phyloP scores from a whole-genome alignment of 2,888 invertebrate genomes.

The Drosophila affinis region DNA sequence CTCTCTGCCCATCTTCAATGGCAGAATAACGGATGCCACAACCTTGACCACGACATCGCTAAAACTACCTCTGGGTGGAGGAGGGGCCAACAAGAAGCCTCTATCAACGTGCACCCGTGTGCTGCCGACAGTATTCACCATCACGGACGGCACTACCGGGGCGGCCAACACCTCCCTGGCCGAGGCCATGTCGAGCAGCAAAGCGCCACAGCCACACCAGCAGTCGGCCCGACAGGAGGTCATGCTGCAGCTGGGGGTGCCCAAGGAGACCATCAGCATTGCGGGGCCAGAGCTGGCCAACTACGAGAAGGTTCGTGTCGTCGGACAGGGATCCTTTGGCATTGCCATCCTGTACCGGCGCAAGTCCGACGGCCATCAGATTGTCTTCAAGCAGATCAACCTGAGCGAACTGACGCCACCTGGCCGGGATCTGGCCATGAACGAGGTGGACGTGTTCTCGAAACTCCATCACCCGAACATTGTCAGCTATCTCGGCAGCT shows the following conservation, averaged over 20 bases:
- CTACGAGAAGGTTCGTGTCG: slow-evolving; percentile 82
- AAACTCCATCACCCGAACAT: slow-evolving; percentile 90
- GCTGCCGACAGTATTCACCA: slow-evolving; percentile 75
- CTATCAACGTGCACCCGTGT: slow-evolving; percentile 25
- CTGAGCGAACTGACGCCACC: slow-evolving; percentile 87
- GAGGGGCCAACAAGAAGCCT: slow-evolving; percentile 45
- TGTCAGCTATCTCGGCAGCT: slow-evolving; percentile 89
- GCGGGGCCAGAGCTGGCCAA: slow-evolving; percentile 79
- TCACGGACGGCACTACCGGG: slow-evolving; percentile 62
- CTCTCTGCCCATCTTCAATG: slow-evolving; percentile 82
- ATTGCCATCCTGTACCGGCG: slow-evolving; percentile 88
- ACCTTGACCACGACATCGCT: slow-evolving; percentile 74
- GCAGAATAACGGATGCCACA: slow-evolving; percentile 80
- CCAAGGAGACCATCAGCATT: slow-evolving; percentile 51
- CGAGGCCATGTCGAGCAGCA: slow-evolving; percentile 59
- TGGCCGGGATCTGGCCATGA: slow-evolving; percentile 88
- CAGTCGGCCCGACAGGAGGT: slow-evolving; percentile 15
- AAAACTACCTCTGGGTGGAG: slow-evolving; percentile 49
- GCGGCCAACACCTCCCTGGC: slow-evolving; percentile 52
- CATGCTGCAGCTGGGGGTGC: slow-evolving; percentile 52
- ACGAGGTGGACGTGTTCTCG: slow-evolving; percentile 89
- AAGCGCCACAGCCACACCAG: slow-evolving; percentile 29
- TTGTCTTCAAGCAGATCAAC: slow-evolving; percentile 90
- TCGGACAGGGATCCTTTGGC: slow-evolving; percentile 87
- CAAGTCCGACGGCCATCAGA: slow-evolving; percentile 86